These are phyloP conservation scores for Triops cancriformis DNA, from an alignment of 1,140 invertebrate species.

Conservation along the genomic window DNA sequence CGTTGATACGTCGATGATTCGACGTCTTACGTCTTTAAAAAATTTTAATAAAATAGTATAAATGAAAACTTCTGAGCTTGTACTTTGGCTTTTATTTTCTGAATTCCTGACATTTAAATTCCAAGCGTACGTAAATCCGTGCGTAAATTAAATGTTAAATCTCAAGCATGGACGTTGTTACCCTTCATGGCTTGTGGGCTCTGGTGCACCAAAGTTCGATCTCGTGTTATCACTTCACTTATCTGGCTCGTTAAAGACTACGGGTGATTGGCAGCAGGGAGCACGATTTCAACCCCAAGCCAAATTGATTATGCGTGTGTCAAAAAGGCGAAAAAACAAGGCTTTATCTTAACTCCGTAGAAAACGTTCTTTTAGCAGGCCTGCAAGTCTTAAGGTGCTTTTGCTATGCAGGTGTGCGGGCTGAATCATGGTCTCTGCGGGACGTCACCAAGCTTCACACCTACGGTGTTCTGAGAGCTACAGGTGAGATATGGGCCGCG, in stretches of 20 bases:
- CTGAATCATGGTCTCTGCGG: constrained; percentile 8
- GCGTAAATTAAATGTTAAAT: too few species aligned
- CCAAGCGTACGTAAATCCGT: too few species aligned
- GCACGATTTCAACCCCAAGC: background rate
- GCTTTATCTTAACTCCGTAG: background rate
- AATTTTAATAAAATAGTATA: too few species aligned
- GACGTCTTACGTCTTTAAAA: too few species aligned
- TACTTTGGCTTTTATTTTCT: too few species aligned
- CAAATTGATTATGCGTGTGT: background rate
- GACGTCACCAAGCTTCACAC: constrained; percentile 12
- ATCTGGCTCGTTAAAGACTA: background rate
- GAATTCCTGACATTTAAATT: too few species aligned
- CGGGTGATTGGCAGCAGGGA: background rate
- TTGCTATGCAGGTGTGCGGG: background rate
- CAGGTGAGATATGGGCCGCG: constrained; percentile 2
- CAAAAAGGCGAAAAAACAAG: background rate
- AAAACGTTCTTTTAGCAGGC: background rate
- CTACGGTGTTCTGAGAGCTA: constrained; percentile 6
- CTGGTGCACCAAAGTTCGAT: background rate
- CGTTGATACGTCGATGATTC: too few species aligned
- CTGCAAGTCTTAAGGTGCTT: background rate
- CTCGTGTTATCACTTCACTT: background rate
- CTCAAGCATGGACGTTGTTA: too few species aligned
- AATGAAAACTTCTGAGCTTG: too few species aligned
- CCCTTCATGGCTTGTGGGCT: too few species aligned